These are phyloP conservation scores for Pyrrhosoma nymphula DNA, from an alignment of 2,888 invertebrate genomes.

Conservation along the genomic window DNA sequence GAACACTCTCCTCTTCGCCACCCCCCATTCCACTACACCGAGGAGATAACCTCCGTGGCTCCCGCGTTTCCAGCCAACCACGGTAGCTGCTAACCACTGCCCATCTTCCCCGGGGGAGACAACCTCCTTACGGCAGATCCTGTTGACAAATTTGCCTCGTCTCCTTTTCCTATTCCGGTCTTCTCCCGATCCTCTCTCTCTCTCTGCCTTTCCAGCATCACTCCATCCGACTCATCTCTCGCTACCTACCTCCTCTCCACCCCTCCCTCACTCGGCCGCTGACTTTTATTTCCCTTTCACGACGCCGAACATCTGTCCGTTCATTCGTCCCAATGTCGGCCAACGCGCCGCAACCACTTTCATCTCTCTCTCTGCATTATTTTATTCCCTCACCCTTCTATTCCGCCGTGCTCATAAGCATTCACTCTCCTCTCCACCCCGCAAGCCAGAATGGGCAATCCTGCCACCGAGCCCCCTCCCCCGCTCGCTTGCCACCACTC, in stretches of 20 bases:
- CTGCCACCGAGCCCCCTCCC: neutral
- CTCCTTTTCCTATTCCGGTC: constrained; percentile 35
- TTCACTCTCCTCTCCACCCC: neutral
- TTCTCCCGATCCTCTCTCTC: neutral
- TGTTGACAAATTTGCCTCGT: constrained; percentile 63
- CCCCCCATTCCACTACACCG: constrained; percentile 19
- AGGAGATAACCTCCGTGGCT: constrained; percentile 20
- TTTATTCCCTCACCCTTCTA: neutral
- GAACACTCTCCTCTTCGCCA: neutral
- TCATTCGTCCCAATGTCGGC: constrained; percentile 50
- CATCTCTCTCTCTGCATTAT: constrained; percentile 1
- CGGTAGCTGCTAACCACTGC: neutral
- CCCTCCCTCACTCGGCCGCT: neutral
- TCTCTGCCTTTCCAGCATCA: neutral
- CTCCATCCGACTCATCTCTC: constrained; percentile 17
- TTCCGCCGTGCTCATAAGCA: constrained; percentile 42
- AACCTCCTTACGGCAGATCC: constrained; percentile 49
- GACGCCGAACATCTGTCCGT: constrained; percentile 65
- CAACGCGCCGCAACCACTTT: constrained; percentile 26
- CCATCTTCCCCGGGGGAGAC: neutral
- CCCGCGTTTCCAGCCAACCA: constrained; percentile 33
- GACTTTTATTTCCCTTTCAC: constrained; percentile 55
- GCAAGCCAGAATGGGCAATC: constrained; percentile 19
- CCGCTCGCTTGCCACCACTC: neutral
- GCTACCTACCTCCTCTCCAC: neutral